A percentile compares a stretch with the other conserved stretches of the same genome.
Conservation (phyloP, 1,140 invertebrate genomes). For the Plutomurus gul region DNA sequence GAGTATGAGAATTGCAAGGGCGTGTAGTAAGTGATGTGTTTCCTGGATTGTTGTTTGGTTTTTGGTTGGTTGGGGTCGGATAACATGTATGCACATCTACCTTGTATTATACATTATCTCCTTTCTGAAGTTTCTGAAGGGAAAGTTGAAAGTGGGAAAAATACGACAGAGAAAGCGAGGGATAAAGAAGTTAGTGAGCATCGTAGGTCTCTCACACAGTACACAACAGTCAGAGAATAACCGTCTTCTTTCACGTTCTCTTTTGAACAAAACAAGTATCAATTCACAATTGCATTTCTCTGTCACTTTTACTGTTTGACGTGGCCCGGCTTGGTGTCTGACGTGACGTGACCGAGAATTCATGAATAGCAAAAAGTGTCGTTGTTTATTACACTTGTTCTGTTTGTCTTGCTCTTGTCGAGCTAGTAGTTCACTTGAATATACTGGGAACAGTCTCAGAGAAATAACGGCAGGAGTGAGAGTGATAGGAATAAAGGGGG, state of each 20-base stretch:
- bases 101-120: too few relatives aligned
- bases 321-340: constrained; percentile 12
- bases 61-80: too few relatives aligned
- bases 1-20: too few relatives aligned
- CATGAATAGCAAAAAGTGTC: constrained; percentile 39
- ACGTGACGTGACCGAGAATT: constrained; percentile 43
- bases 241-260: neutral
- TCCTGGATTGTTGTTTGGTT: too few relatives aligned
- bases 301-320: constrained; percentile 32
- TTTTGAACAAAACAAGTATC: neutral
- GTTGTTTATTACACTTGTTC: constrained; percentile 24
- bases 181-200: too few relatives aligned
- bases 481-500: neutral
- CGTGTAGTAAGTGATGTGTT: too few relatives aligned
- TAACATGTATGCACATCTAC: too few relatives aligned
- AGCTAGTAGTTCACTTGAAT: neutral
- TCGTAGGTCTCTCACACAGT: neutral
- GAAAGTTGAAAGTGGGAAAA: too few relatives aligned
- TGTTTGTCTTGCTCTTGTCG: neutral
- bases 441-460: too few relatives aligned
- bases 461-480: too few relatives aligned
- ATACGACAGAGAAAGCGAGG: too few relatives aligned
- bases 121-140: too few relatives aligned
- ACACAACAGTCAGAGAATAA: neutral
- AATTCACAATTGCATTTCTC: constrained; percentile 24